Percentiles rank a stretch among this genome's conserved stretches.
These are phyloP conservation scores for Eulemur macaco DNA, from an alignment of 2,113 vertebrate species.

Conservation along the genomic window DNA sequence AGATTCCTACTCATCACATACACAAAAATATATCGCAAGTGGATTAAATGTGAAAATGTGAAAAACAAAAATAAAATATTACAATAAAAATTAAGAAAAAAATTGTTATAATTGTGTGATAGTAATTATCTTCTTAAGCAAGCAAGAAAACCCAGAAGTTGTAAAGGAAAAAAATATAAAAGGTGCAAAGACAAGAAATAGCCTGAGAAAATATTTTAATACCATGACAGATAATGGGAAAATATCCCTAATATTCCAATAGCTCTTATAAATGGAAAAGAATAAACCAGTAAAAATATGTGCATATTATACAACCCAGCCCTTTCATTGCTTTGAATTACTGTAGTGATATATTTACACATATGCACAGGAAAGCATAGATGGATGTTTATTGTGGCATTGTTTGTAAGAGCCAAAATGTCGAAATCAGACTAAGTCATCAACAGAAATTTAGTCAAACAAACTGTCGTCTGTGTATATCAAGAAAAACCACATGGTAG, in stretches of 20 bases:
- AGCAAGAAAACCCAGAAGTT: neutral
- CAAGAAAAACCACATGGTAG: neutral
- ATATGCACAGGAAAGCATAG: neutral
- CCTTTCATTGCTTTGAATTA: neutral
- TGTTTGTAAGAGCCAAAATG: conserved; percentile 18
- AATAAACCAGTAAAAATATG: neutral
- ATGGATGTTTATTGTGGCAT: neutral
- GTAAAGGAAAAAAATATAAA: conserved; percentile 6
- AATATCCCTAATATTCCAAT: neutral
- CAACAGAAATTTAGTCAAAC: neutral
- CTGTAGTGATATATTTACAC: neutral
- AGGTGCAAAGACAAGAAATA: neutral
- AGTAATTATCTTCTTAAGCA: neutral
- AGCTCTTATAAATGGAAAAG: neutral
- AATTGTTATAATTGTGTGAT: neutral
- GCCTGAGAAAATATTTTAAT: neutral
- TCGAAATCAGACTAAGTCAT: neutral
- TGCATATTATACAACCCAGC: neutral
- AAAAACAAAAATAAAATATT: neutral
- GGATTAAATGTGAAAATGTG: neutral
- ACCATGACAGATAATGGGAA: neutral
- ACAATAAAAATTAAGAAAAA: neutral
- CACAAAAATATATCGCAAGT: neutral
- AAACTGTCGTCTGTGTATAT: neutral
- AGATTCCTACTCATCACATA: neutral